Evolutionary conservation across 2,113 vertebrate genomes (phyloP), one percentile per base, ranked within the genome.

Genomic region (Onychostruthus taczanowskii): DNA sequence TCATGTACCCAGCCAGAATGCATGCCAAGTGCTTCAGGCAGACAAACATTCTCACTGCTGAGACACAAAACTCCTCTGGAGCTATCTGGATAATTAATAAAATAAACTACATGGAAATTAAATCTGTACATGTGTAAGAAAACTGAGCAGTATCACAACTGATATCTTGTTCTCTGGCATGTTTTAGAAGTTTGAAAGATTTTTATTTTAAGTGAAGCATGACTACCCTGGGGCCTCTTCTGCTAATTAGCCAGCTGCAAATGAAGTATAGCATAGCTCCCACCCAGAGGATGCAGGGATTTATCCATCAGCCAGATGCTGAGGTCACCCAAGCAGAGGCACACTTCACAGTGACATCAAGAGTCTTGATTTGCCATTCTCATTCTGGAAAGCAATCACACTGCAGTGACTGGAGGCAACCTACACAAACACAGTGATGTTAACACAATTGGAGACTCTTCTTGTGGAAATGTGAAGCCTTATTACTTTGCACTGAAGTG

Each of bases 191-290:
- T 74, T 69, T 16, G 20, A 81, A 79, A 69, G 17, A 43, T 59
- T 84, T 85, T 49, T 78, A 35, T 85, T 84, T 64, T 11, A 87
- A 89, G 30, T 78, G 62, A 69, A 93, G 56, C 77, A 75, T 56
- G 23, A 56, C 47, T 74, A 63, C 66, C 80, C 87, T 82, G 49
- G 30, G 84, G 61, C 47, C 28, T 77, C 49, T 72, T 68, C 41
- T 52, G 26, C 89, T 84, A 94, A 92, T 91, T 91, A 95, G 49
- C n/a, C 37, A 46, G 37, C 62, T 92, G 47, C 53, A 95, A 72
- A 93, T 44, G 23, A 87, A 80, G 28, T 49, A 61, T 15, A 81
- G 47, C 43, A 67, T 27, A 84, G 61, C 61, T 58, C 37, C 74
- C 52, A 70, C 18, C 3, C 43, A 50, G 43, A 0, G 1, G 49